Base-by-base conservation (phyloP, 2,888 invertebrate species). In the Aricia artaxerxes region DNA sequence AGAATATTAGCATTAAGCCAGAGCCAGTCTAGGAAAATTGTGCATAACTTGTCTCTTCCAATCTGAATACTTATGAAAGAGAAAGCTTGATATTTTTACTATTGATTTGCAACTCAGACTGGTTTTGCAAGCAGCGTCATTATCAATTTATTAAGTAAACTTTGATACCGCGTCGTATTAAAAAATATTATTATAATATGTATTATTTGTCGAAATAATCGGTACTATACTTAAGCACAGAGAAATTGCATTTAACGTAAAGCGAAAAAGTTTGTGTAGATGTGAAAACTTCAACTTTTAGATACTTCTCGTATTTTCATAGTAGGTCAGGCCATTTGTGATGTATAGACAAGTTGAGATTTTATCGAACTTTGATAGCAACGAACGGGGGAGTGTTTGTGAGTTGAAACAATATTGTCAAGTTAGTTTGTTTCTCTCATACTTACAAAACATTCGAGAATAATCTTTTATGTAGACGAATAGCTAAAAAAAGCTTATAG, bases 311-410 rank as follows among this genome's bases (percentile, higher is more conserved):
- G 69, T 69, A 69, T 16, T 69, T 69, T 69, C 35, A 38, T 69
- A 13, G 69, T 13, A 69, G 69, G 64, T 64, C 69, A 69, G 69
- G 69, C 35, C 31, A 69, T 69, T 69, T 69, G 16, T 69, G 35
- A 38, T 13, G 13, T 69, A 69, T 69, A 38, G 38, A 69, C 69
- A 38, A 35, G 35, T 69, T 69, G 64, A 69, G 64, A 35, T 69
- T 64, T 69, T 69, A 61, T 61, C 61, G 7, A 61, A 7, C 61
- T 64, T 64, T 64, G 64, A 64, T 64, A 31, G 64, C 64, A 64
- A 64, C 2, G 9, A 64, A 24, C 64, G 31, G 35, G 31, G 9
- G 31, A 16, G 38, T 69, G 35, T 11, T 11, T 61, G 61, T 64
- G 31, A 64, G 57, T 16, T 57, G 57, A 57, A 57, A 16, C 57